These are phyloP conservation scores for Microvelia longipes DNA, from an alignment of 1,140 invertebrate species.

Conservation along the genomic window DNA sequence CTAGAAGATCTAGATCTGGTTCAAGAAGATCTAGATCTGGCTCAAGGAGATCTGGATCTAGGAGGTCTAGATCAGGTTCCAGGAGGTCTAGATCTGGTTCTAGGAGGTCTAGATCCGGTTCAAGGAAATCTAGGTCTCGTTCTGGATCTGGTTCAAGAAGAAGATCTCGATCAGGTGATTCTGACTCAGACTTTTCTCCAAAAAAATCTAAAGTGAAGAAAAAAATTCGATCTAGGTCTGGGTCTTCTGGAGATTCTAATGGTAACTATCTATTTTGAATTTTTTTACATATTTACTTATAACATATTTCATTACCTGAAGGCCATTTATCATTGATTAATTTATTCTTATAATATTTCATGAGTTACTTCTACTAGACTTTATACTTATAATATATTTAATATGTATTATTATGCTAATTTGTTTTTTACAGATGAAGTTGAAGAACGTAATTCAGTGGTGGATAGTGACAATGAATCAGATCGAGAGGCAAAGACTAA, in stretches of 20 bases:
- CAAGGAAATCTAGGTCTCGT: slow-evolving; percentile 21
- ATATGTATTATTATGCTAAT: too few relatives aligned
- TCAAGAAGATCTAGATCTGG: slow-evolving; percentile 24
- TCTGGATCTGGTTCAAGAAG: slow-evolving; percentile 7
- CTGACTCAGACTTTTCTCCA: slow-evolving; percentile 6
- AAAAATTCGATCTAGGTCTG: slow-evolving; percentile 20
- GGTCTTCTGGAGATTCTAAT: slow-evolving; percentile 9
- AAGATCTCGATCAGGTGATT: slow-evolving; percentile 13
- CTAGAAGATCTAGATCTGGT: slow-evolving; percentile 12
- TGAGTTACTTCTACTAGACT: too few relatives aligned
- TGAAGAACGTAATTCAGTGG: slow-evolving; percentile 25
- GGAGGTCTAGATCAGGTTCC: slow-evolving; percentile 19
- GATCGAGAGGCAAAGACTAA: slow-evolving; percentile 15
- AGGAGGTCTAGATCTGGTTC: slow-evolving; percentile 10
- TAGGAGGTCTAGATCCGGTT: slow-evolving; percentile 2
- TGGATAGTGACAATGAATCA: slow-evolving; percentile 24
- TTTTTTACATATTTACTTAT: too few relatives aligned
- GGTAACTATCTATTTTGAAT: too few relatives aligned
- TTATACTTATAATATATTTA: background rate
- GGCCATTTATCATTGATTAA: too few relatives aligned
- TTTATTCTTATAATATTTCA: too few relatives aligned
- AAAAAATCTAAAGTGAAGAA: slow-evolving; percentile 16
- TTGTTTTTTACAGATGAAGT: slow-evolving; percentile 17
- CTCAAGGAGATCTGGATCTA: slow-evolving; percentile 10
- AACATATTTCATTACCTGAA: too few relatives aligned